Evolutionary conservation across 2,888 invertebrate species (phyloP).

Genomic region (Nudaria mundana): DNA sequence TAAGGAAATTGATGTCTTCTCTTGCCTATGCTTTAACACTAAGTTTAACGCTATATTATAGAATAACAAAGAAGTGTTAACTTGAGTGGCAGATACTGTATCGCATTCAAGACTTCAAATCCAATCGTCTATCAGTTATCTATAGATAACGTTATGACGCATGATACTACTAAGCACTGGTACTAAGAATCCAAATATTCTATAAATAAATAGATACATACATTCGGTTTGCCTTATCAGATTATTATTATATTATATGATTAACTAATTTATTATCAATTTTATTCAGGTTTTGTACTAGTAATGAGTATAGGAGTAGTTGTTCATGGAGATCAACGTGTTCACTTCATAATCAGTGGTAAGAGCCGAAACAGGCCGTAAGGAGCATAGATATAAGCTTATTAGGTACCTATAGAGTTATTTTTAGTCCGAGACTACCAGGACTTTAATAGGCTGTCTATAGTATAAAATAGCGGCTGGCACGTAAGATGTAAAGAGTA

Average conservation of each 20-base stretch:
- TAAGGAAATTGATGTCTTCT: neutral
- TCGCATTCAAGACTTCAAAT: constrained; percentile 53
- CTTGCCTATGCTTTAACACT: neutral
- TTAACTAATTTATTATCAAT: constrained; percentile 1
- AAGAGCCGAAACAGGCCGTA: no score
- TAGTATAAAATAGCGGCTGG: no score
- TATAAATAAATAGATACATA: constrained; percentile 2
- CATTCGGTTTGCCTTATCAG: constrained; percentile 1
- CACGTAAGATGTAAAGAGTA: no score
- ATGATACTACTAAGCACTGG: constrained; percentile 55
- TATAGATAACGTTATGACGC: constrained; percentile 50
- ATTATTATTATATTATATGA: neutral
- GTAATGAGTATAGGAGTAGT: neutral
- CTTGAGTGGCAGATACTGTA: constrained; percentile 1
- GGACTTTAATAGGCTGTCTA: no score
- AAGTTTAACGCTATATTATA: neutral
- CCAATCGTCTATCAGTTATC: constrained; percentile 43
- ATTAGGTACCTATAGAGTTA: no score
- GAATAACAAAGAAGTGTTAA: constrained; percentile 1
- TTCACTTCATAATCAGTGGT: no score
- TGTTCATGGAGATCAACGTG: no score
- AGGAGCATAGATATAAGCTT: no score
- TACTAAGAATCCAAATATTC: constrained; percentile 42
- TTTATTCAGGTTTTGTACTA: neutral
- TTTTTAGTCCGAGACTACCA: no score